These are phyloP conservation scores for Psilanteris sp. DNA, from an alignment of 1,140 invertebrate species.

Conservation along the genomic window DNA sequence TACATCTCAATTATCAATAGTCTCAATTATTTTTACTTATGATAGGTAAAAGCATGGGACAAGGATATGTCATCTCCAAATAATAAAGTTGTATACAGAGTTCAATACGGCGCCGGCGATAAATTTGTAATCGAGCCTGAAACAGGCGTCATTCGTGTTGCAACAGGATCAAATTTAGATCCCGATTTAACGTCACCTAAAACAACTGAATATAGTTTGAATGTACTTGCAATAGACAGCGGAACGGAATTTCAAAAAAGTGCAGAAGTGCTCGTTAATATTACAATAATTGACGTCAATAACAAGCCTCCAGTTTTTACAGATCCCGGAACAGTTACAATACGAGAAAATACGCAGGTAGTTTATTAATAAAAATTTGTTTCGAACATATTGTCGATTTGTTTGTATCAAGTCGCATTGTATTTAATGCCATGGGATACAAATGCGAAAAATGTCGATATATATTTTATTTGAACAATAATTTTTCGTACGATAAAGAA, in stretches of 20 bases:
- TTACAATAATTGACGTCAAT: slow-evolving; percentile 93
- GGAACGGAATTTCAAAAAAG: slow-evolving; percentile 90
- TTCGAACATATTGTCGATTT: too few relatives aligned
- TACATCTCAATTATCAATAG: too few relatives aligned
- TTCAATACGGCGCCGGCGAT: slow-evolving; percentile 91
- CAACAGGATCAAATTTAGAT: slow-evolving; percentile 92
- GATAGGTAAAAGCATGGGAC: slow-evolving; percentile 89
- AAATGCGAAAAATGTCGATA: too few relatives aligned
- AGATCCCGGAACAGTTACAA: slow-evolving; percentile 84
- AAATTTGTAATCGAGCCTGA: slow-evolving; percentile 94
- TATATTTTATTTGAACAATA: too few relatives aligned
- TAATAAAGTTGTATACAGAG: slow-evolving; percentile 92
- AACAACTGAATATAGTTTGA: slow-evolving; percentile 84
- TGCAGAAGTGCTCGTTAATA: slow-evolving; percentile 87
- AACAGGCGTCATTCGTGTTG: slow-evolving; percentile 90
- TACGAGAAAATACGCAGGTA: slow-evolving; percentile 89
- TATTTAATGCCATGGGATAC: too few relatives aligned
- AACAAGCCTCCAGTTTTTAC: slow-evolving; percentile 90
- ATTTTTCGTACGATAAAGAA: too few relatives aligned
- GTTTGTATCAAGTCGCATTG: too few relatives aligned
- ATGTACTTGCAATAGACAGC: slow-evolving; percentile 90
- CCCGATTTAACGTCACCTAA: slow-evolving; percentile 91
- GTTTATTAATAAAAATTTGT: slow-evolving; percentile 5
- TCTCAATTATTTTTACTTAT: slow-evolving; percentile 23
- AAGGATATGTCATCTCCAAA: slow-evolving; percentile 92